A percentile compares a stretch with the other conserved stretches of the same genome.
Conservation (phyloP, 2,888 invertebrate species). For the Euclidia mi region DNA sequence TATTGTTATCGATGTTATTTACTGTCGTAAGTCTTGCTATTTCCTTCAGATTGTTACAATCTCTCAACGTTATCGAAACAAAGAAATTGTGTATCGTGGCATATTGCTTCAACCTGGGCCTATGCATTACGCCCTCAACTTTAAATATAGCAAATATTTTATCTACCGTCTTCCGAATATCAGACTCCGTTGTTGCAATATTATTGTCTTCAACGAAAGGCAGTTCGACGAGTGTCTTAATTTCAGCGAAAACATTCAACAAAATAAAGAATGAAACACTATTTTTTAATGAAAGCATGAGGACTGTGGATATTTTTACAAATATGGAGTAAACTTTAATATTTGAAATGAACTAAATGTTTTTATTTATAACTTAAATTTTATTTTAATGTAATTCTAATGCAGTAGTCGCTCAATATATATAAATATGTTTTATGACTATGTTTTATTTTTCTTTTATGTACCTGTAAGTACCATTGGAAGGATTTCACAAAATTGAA, state of each 20-base stretch:
- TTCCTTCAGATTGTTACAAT: conserved; percentile 63
- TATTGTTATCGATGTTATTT: conserved; percentile 58
- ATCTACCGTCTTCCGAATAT: conserved; percentile 64
- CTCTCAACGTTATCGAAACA: conserved; percentile 63
- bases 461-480: conserved; percentile 22
- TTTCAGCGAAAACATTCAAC: conserved; percentile 26
- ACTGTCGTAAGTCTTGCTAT: conserved; percentile 63
- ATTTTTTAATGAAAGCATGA: conserved; percentile 44
- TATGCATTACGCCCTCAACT: conserved; percentile 52
- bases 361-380: not conserved
- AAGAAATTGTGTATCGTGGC: conserved; percentile 70
- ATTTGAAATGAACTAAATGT: not conserved
- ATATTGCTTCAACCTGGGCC: conserved; percentile 62
- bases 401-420: conserved; percentile 41
- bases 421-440: conserved; percentile 39
- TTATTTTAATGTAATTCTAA: conserved; percentile 17
- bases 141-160: conserved; percentile 65
- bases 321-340: not conserved
- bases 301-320: not conserved
- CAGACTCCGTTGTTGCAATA: conserved; percentile 57
- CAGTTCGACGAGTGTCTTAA: conserved; percentile 55
- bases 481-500: not conserved
- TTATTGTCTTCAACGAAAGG: conserved; percentile 54
- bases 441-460: conserved; percentile 32
- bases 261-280: conserved; percentile 40